Base-by-base conservation (phyloP, 37 sponge, comb jelly and placozoan species). In the Eunapius fragilis region DNA sequence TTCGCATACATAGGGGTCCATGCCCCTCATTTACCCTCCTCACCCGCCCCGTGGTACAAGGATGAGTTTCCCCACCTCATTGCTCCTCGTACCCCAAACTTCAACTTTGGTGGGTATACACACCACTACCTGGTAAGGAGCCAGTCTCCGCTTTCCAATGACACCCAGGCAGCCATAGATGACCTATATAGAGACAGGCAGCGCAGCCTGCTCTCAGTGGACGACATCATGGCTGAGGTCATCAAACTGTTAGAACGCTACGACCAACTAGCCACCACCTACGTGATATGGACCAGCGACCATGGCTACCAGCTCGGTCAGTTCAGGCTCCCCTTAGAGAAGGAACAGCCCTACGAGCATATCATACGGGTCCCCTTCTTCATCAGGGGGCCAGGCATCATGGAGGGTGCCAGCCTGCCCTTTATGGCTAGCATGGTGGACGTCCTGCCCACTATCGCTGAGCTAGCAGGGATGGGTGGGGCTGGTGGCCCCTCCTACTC, bases 281-380 rank as follows among this genome's bases (percentile, higher is more conserved):
- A 87, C 49, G 75, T 95, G 77, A 2, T 92, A 26, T 86, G 58
- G 45, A 95, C 95, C 3, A 95, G 95, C 77, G 95, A 95, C 47
- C 95, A 95, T 84, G 95, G 95, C 25, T 95, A 83, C 78, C 86
- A 95, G 31, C 82, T 95, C 25, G 95, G 95, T 24, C 95, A 95
- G 75, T 89, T 91, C 31, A 49, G 89, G 4, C 81, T 91, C 6
- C 95, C 95, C 25, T 80, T 83, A 31, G 86, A 92, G 78, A 95
- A 95, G 67, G 86, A 92, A 19, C 92, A 91, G 41, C 91, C 91
- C 3, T 95, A 95, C 58, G 95, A 95, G 17, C 90, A 89, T 48
- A 92, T 89, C 82, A 89, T 95, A 9, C 49, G 90, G n/a, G 90
- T 95, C 2, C 92, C 95, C 4, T 87, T 89, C 45, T 50, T 49